Conservation (phyloP, 2,113 vertebrate species). For the Bos indicus region DNA sequence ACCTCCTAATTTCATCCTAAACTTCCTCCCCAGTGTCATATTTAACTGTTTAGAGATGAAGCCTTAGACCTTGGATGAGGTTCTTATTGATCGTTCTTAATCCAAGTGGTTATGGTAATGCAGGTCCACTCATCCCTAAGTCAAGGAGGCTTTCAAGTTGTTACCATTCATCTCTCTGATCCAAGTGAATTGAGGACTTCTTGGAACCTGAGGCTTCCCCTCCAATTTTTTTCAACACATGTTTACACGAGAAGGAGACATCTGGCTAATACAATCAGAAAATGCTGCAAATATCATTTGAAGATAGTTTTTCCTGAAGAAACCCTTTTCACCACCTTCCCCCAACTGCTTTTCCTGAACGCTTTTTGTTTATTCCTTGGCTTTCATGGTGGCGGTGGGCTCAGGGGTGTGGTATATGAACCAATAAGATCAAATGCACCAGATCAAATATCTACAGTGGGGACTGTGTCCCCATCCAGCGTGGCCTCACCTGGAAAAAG, state of each 20-base stretch:
- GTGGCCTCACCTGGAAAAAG: background rate
- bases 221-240: background rate
- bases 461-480: background rate
- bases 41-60: background rate
- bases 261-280: background rate
- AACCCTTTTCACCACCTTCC: background rate
- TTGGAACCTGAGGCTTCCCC: background rate
- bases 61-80: background rate
- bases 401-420: background rate
- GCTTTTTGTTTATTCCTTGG: background rate
- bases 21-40: background rate
- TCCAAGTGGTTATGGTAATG: background rate
- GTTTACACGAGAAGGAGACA: background rate
- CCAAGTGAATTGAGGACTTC: background rate
- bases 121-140: background rate
- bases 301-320: background rate
- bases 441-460: background rate
- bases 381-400: background rate
- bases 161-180: background rate
- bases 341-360: background rate
- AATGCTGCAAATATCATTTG: background rate
- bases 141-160: background rate
- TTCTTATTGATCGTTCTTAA: background rate
- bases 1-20: background rate
- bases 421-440: background rate